phyloP scores from a whole-genome alignment of 2,888 invertebrate species.

The Cordilura impudica region DNA sequence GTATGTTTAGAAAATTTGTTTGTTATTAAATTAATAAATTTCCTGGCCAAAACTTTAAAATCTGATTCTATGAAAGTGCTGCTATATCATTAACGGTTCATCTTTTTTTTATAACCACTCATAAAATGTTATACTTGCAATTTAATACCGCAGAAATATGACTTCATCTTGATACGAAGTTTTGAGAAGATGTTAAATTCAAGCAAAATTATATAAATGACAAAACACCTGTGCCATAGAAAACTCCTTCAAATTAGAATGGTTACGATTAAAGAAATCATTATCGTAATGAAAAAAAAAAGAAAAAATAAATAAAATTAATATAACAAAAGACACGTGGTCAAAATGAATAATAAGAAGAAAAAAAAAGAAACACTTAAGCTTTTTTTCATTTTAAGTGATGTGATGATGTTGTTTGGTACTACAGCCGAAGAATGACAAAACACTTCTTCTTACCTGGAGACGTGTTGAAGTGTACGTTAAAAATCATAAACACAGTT shows the following conservation, averaged over 20 bases:
- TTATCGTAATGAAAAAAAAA: slow-evolving; percentile 9
- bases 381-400: slow-evolving; percentile 19
- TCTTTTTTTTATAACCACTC: background rate
- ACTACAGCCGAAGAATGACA: slow-evolving; percentile 48
- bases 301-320: slow-evolving; percentile 18
- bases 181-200: background rate
- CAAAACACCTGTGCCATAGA: slow-evolving; percentile 40
- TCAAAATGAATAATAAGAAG: slow-evolving; percentile 27
- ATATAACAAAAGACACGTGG: slow-evolving; percentile 57
- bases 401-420: slow-evolving; percentile 1
- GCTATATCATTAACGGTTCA: background rate
- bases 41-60: too few species aligned
- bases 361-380: slow-evolving; percentile 44
- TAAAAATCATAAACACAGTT: background rate
- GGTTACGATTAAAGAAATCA: slow-evolving; percentile 54
- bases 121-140: too few species aligned
- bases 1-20: background rate
- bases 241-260: slow-evolving; percentile 60
- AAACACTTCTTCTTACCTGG: slow-evolving; percentile 53
- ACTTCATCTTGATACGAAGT: too few species aligned
- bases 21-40: too few species aligned
- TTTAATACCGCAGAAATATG: background rate
- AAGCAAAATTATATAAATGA: background rate
- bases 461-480: slow-evolving; percentile 48
- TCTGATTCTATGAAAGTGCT: too few species aligned